Evolutionary conservation across 1,140 invertebrate genomes (phyloP).

Genomic region (Drosophila yakuba): DNA sequence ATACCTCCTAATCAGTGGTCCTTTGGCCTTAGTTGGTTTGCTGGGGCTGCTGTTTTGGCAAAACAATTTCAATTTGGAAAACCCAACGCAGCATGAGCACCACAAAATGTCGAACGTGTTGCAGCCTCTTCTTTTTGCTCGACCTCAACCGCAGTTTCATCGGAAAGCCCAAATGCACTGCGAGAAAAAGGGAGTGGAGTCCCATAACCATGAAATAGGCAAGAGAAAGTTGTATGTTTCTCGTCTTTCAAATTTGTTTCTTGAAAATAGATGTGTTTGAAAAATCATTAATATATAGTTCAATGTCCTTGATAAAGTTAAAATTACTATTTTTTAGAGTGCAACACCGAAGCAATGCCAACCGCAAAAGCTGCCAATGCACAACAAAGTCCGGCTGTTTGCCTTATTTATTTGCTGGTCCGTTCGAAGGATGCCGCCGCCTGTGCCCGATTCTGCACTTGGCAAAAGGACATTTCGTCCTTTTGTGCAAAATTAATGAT

Average conservation of each 20-base stretch:
- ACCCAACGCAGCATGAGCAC: constrained; percentile 65
- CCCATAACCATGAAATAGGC: neutral
- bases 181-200: neutral
- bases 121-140: constrained; percentile 12
- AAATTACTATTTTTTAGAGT: neutral
- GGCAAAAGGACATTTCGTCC: constrained; percentile 64
- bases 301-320: too few relatives aligned
- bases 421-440: constrained; percentile 24
- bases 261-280: neutral
- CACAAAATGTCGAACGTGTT: constrained; percentile 74
- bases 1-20: neutral
- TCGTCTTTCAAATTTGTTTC: too few relatives aligned
- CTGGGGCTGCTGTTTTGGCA: constrained; percentile 18
- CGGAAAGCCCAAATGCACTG: constrained; percentile 8
- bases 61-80: constrained; percentile 80
- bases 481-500: constrained; percentile 77
- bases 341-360: constrained; percentile 24
- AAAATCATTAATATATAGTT: too few relatives aligned
- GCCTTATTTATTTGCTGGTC: constrained; percentile 72
- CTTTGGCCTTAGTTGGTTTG: too few relatives aligned
- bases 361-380: constrained; percentile 63
- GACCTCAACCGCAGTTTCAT: constrained; percentile 18
- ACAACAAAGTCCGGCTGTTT: constrained; percentile 68
- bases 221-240: too few relatives aligned
- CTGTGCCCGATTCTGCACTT: constrained; percentile 51